Evolutionary conservation across 2,113 vertebrate species (phyloP), one percentile per base, ranked within the genome.

Genomic region (Balaeniceps rex): DNA sequence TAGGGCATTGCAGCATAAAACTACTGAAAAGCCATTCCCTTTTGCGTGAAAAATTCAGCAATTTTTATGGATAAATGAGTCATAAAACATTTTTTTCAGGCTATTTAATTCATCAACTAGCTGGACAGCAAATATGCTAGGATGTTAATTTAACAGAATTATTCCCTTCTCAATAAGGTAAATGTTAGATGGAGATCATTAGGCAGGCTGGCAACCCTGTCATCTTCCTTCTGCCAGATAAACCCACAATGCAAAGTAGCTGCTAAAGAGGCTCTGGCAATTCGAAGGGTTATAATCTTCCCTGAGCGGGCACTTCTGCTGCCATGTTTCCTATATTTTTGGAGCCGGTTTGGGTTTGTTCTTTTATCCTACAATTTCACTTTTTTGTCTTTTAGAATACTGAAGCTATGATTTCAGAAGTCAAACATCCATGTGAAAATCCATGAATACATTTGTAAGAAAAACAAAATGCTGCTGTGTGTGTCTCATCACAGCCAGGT

Each of bases 81-180:
- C 93, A 87, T 95, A 92, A 95, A 97, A 87, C 63, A 83, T 94
- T 93, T 90, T 94, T 86, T 88, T 92, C 95, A 29, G 93, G 92
- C 94, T 95, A 88, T 58, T 98, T 95, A 91, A 90, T 96, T 96
- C 94, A 91, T 97, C 95, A 97, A 54, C 86, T 96, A 77, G 91
- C 88, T 90, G 87, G 88, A 97, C 90, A 96, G 86, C 75, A 96
- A 98, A 96, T 87, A 88, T 69, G 66, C 76, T 96, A 60, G 63
- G 71, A 92, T 97, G 96, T 94, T 98, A 96, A 97, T 96, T 93
- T 93, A 94, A 96, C 79, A 93, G 68, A 96, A 97, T 70, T 93
- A 96, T 97, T 95, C 77, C 83, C 78, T 70, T 94, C 55, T 96
- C 94, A 83, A 93, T 96, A 94, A 97, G 79, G 90, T 91, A 90